Evolutionary conservation across 2,888 invertebrate species (phyloP).

Genomic region (Nomada ferruginata): DNA sequence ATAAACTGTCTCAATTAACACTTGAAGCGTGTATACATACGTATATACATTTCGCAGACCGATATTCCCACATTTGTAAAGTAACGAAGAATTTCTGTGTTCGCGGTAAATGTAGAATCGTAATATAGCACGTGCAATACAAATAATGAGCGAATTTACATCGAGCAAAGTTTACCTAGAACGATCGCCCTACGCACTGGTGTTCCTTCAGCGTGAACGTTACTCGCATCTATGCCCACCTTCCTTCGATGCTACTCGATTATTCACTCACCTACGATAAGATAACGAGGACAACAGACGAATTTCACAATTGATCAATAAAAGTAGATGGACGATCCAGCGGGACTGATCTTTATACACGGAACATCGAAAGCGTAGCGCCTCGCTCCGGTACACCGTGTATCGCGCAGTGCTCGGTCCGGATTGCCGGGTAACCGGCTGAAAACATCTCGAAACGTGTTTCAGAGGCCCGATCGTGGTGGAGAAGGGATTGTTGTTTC

Average conservation of each 20-base stretch:
- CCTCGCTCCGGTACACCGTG: constrained; percentile 29
- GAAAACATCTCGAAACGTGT: constrained; percentile 49
- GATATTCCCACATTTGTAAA: not conserved
- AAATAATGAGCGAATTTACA: not conserved
- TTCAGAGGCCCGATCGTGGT: constrained; percentile 18
- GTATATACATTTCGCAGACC: not conserved
- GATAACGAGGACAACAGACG: not conserved
- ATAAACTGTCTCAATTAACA: constrained; percentile 5
- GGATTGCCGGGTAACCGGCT: constrained; percentile 8
- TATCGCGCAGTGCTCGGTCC: constrained; percentile 3
- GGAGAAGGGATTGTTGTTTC: constrained; percentile 54
- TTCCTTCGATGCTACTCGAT: not conserved
- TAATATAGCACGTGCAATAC: not conserved
- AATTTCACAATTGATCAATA: constrained; percentile 9
- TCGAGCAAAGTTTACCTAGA: not conserved
- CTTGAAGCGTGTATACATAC: not conserved
- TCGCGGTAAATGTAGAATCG: too few species aligned
- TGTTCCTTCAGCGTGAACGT: not conserved
- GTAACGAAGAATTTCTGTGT: too few species aligned
- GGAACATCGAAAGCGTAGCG: constrained; percentile 19
- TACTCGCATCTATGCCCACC: not conserved
- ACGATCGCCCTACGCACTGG: too few species aligned
- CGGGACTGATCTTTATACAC: constrained; percentile 2
- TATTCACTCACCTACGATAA: not conserved
- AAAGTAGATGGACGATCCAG: not conserved